Conservation (phyloP, 1,140 invertebrate species). For the Rhagoletis pomonella region DNA sequence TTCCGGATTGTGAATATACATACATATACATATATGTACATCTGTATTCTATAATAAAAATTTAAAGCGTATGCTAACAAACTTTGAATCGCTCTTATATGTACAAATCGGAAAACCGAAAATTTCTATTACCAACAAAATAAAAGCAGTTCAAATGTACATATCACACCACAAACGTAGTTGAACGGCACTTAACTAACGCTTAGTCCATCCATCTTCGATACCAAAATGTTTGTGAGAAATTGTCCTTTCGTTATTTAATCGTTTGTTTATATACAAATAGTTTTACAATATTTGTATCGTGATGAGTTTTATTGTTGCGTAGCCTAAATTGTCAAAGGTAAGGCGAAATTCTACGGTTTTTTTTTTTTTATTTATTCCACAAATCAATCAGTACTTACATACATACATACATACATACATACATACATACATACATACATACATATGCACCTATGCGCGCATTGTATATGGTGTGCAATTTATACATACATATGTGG, state of each 20-base stretch:
- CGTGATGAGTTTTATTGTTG: background rate
- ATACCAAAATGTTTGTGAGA: background rate
- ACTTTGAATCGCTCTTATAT: too few relatives aligned
- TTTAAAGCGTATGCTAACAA: background rate
- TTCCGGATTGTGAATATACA: conserved; percentile 4
- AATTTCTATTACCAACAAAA: background rate
- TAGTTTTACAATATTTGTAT: conserved; percentile 4
- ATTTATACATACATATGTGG: background rate
- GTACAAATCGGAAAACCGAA: too few relatives aligned
- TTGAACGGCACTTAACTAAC: conserved; percentile 36
- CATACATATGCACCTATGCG: background rate
- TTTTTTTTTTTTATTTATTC: too few relatives aligned
- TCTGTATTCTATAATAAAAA: background rate
- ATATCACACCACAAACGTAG: conserved; percentile 37
- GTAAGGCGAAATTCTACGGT: background rate
- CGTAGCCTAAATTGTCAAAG: background rate
- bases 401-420: background rate
- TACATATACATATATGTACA: too few relatives aligned
- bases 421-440: background rate
- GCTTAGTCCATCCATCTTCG: conserved; percentile 36
- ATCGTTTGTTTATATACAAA: background rate
- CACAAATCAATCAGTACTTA: too few relatives aligned
- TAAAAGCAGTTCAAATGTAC: background rate
- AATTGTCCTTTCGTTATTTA: background rate
- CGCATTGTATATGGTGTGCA: too few relatives aligned